These are phyloP conservation scores for Haliaeetus leucogaster DNA, from an alignment of 2,113 vertebrate genomes.

Conservation along the genomic window DNA sequence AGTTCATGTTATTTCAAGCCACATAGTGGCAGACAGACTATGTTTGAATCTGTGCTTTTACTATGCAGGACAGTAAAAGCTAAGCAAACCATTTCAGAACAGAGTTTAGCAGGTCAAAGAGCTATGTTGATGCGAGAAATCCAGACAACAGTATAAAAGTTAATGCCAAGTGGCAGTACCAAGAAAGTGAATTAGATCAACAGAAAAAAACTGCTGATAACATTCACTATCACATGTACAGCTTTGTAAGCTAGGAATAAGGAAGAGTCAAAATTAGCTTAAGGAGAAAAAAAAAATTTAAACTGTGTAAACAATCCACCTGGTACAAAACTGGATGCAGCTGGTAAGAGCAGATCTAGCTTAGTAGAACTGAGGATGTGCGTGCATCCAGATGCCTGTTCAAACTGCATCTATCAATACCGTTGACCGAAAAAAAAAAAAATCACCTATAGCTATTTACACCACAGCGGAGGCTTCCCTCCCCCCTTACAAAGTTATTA, in stretches of 20 bases:
- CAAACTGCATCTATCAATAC: constrained; percentile 23
- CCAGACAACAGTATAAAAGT: constrained; percentile 46
- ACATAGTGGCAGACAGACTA: constrained; percentile 54
- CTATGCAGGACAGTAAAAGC: constrained; percentile 48
- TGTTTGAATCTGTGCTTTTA: constrained; percentile 58
- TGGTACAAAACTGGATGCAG: constrained; percentile 17
- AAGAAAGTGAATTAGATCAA: constrained; percentile 44
- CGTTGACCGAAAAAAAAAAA: background rate
- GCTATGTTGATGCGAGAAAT: background rate
- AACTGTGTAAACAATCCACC: constrained; percentile 51
- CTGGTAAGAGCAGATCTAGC: constrained; percentile 30
- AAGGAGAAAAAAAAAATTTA: background rate
- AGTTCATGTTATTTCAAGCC: constrained; percentile 50
- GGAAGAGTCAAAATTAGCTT: background rate
- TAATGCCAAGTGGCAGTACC: constrained; percentile 42
- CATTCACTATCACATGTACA: constrained; percentile 26
- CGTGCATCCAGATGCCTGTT: constrained; percentile 1
- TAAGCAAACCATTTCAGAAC: constrained; percentile 31
- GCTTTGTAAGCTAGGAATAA: constrained; percentile 12
- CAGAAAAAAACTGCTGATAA: constrained; percentile 37
- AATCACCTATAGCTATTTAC: constrained; percentile 16
- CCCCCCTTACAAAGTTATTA: background rate
- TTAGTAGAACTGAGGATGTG: constrained; percentile 42
- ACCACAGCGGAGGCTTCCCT: background rate
- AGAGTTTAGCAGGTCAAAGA: constrained; percentile 37